Conservation (phyloP, 2,888 invertebrate species). For the Habroteleia sp. region DNA sequence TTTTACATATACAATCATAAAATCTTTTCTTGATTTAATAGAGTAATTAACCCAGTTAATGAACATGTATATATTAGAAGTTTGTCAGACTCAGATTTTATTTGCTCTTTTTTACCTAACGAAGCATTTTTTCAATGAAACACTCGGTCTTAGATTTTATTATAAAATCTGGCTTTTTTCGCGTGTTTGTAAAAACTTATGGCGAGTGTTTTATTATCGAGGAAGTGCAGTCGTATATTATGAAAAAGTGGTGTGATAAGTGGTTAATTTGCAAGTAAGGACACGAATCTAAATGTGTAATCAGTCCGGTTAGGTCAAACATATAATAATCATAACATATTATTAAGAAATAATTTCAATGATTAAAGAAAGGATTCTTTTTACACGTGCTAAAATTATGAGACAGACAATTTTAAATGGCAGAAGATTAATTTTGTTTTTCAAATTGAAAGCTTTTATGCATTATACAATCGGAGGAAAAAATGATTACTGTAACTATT, state of each 20-base stretch:
- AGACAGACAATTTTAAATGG: too few species aligned
- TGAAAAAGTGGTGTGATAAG: constrained; percentile 16
- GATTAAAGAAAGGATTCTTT: too few species aligned
- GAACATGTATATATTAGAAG: constrained; percentile 25
- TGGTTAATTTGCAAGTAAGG: constrained; percentile 22
- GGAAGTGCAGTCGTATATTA: constrained; percentile 15
- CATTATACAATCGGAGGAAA: too few species aligned
- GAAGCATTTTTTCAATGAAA: constrained; percentile 11
- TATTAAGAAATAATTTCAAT: too few species aligned
- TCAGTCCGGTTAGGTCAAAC: constrained; percentile 1
- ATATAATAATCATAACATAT: constrained; percentile 6
- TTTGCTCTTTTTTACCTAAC: neutral
- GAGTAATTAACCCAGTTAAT: constrained; percentile 44
- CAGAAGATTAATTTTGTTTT: too few species aligned
- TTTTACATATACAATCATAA: constrained; percentile 6
- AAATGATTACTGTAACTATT: too few species aligned
- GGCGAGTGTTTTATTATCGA: constrained; percentile 24
- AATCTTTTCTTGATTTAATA: constrained; percentile 34
- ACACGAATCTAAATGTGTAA: constrained; percentile 31
- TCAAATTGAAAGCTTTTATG: too few species aligned
- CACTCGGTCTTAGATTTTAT: constrained; percentile 1
- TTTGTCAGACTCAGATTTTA: constrained; percentile 12
- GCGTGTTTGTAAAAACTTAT: constrained; percentile 2
- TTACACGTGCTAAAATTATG: too few species aligned
- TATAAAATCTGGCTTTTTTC: neutral